A percentile compares a stretch with the other conserved stretches of the same genome.
phyloP scores from a whole-genome alignment of 2,888 invertebrate species.

The Drosophila acutilabella region DNA sequence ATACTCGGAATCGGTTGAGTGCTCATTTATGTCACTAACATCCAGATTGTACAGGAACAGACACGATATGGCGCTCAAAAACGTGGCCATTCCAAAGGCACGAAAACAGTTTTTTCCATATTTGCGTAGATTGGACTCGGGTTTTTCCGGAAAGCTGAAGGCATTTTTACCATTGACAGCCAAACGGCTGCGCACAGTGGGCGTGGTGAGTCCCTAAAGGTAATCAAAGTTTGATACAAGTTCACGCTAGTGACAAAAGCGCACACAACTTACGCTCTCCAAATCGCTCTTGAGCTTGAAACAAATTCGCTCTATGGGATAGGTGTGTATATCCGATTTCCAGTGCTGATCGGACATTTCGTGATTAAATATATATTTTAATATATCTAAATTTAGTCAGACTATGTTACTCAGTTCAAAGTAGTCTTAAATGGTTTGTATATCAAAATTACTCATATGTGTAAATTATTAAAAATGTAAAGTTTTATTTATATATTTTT shows the following conservation, averaged over 20 bases:
- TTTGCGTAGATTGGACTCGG: not conserved
- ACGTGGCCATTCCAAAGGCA: not conserved
- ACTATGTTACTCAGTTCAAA: too few relatives aligned
- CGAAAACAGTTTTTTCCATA: slow-evolving; percentile 34
- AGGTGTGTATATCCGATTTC: slow-evolving; percentile 6
- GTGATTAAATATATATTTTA: not conserved
- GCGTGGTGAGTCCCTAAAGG: slow-evolving; percentile 41
- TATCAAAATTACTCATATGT: too few relatives aligned
- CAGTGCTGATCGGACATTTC: not conserved
- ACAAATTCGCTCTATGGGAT: slow-evolving; percentile 3
- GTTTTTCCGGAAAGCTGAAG: slow-evolving; percentile 16
- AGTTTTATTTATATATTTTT: slow-evolving; percentile 2
- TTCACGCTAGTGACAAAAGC: too few relatives aligned
- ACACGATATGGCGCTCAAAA: slow-evolving; percentile 9
- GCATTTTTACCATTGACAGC: slow-evolving; percentile 42
- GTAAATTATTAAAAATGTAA: not conserved
- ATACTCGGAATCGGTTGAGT: not conserved
- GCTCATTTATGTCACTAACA: fast-evolving
- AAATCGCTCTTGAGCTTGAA: not conserved
- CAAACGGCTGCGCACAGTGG: slow-evolving; percentile 30
- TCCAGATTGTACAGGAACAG: slow-evolving; percentile 14
- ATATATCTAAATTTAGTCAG: not conserved
- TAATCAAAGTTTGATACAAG: too few relatives aligned
- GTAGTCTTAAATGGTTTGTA: too few relatives aligned
- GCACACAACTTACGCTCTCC: not conserved